Base-by-base conservation (phyloP, 1,140 invertebrate species). In the Caerostris darwini region DNA sequence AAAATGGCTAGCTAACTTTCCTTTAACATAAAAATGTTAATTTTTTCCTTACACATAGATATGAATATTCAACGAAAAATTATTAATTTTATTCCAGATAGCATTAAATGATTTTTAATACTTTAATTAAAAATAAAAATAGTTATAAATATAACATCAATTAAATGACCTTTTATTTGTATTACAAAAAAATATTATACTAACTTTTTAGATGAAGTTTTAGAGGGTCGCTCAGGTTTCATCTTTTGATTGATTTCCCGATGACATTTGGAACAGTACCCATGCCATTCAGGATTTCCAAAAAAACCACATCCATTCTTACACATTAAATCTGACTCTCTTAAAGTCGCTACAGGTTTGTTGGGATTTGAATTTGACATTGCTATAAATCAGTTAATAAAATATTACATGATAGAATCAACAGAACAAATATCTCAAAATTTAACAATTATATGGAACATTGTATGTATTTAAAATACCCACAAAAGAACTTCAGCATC, bases 221-320 rank as follows among this genome's bases (percentile, higher is more conserved):
- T 94, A 7, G 58, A 57, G 64, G 77, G 58, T 10, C 54, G 81
- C 5, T 56, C 61, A 12, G 53, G 81, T 81, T 94, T 94, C 7
- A 56, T n/a, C 81, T 92, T 94, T 56, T 92, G 90, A 82, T 81
- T 82, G 3, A 94, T 58, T 92, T 97, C 96, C 85, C 96, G 96
- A 96, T 97, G 97, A 95, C 97, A 99, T 96, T 99, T 98, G 54
- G 99, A 99, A 96, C 99, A 99, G 96, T 99, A 99, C 17, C 99
- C 98, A 96, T 99, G 97, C 98, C 99, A 99, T 95, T 99, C 98
- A 58, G 98, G 98, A 96, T 99, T 99, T 34, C 99, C 99, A 96
- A 98, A 99, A 97, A 97, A 99, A 93, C 98, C 99, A 97, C 99
- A 99, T 17, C 98, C 98, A 96, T 98, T 99, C 96, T 98, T 98